A percentile compares a stretch with the other conserved stretches of the same genome.
Conservation (phyloP, 2,113 vertebrate species). For the Cynopterus brachyotis region DNA sequence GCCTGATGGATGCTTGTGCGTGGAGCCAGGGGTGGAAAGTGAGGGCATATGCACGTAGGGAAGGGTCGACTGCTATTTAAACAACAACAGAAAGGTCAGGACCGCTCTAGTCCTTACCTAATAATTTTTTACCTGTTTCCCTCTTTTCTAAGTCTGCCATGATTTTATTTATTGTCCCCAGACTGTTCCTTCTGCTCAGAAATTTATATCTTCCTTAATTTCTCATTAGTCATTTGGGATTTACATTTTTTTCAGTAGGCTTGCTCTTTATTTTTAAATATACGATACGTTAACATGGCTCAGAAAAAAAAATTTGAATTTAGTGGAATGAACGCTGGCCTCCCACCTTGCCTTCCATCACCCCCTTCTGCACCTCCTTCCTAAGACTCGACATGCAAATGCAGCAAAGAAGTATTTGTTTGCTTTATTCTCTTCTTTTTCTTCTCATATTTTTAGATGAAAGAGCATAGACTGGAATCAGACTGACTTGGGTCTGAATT, state of each 20-base stretch:
- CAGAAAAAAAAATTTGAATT: neutral
- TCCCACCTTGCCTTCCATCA: neutral
- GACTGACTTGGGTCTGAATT: neutral
- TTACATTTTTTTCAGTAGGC: neutral
- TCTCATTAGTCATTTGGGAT: neutral
- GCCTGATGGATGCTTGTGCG: neutral
- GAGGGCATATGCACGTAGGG: neutral
- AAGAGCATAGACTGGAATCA: neutral
- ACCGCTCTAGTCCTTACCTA: neutral
- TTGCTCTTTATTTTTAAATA: neutral
- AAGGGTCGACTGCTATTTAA: neutral
- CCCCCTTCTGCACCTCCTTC: neutral
- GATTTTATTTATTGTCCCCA: neutral
- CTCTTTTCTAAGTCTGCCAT: neutral
- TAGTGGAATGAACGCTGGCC: neutral
- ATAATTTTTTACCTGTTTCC: neutral
- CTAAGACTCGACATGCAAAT: neutral
- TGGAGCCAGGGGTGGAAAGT: too few species aligned
- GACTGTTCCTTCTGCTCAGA: neutral
- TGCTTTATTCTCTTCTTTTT: neutral
- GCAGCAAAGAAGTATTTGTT: neutral
- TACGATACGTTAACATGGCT: neutral
- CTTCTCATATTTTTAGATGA: neutral
- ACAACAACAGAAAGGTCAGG: neutral
- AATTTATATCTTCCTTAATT: slow-evolving; percentile 8